Evolutionary conservation across 2,888 invertebrate genomes (phyloP).

Genomic region (Drosophila kambysellisi): DNA sequence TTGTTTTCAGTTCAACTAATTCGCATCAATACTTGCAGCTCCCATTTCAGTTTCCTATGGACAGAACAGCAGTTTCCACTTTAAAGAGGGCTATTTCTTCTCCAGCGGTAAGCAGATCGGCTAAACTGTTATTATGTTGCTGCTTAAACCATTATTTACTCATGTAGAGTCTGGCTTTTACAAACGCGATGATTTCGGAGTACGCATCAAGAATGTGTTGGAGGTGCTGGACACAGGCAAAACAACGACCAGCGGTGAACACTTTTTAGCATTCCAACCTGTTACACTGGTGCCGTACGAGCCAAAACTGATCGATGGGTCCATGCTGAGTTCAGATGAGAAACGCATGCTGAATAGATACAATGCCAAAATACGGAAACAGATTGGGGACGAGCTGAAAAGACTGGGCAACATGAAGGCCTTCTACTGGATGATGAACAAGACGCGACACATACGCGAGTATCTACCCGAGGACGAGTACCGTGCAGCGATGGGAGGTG

Average conservation of each 20-base stretch:
- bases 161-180: constrained; percentile 94
- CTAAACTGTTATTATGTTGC: fast-evolving
- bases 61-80: constrained; percentile 87
- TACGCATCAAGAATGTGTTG: constrained; percentile 93
- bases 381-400: constrained; percentile 91
- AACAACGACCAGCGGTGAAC: constrained; percentile 85
- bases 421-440: constrained; percentile 94
- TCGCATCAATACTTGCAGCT: constrained; percentile 86
- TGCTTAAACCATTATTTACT: not conserved
- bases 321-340: constrained; percentile 92
- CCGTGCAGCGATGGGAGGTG: constrained; percentile 73
- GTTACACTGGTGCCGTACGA: constrained; percentile 95
- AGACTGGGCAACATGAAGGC: constrained; percentile 89
- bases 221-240: constrained; percentile 88
- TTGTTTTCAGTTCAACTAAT: not conserved
- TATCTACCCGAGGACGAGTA: constrained; percentile 85
- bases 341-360: constrained; percentile 92
- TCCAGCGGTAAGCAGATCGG: constrained; percentile 88
- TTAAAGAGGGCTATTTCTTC: constrained; percentile 91
- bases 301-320: constrained; percentile 92
- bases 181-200: constrained; percentile 92
- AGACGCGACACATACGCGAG: constrained; percentile 90
- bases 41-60: constrained; percentile 91
- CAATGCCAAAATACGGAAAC: constrained; percentile 89
- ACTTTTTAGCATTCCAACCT: constrained; percentile 91